Evolutionary conservation across 1,140 invertebrate genomes (phyloP), one percentile per base, ranked within the genome.

Genomic region (Pseudomyrmex sp.): DNA sequence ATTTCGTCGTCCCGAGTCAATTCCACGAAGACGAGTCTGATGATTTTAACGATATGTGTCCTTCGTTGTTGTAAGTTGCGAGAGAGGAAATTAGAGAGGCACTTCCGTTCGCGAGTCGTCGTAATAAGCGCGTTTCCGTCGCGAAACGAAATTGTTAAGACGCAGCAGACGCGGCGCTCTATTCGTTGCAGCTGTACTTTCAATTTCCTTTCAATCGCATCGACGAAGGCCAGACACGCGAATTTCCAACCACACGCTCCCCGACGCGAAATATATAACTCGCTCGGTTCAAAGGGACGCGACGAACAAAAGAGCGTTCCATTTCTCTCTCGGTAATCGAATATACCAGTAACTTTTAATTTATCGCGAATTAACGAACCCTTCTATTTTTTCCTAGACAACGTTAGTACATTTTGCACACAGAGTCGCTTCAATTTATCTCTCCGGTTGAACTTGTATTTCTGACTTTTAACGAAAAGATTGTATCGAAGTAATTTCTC

Each of bases 181-280:
- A 80, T 50, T 52, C 63, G 63, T 69, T 79, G 20, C 76, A 80
- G 44, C 68, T 80, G 66, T 72, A 72, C 77, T 80, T 80, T 80
- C 77, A 80, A 80, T 80, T 80, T 80, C 77, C 77, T 80, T 80
- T 80, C 77, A 80, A 70, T 61, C 66, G 56, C 76, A 72, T 70
- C 66, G 52, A 80, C 66, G 66, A 72, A 80, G 76, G 66, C 66
- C 54, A 73, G 70, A 72, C 79, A 82, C 68, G 79, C 69, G 4
- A 82, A 56, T 62, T 65, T 65, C 48, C 26, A 77, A 48, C 26
- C 26, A 35, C 0, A 2, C 13, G 18, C 44, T 58, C 2, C 54
- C 18, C n/a, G 5, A 48, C 26, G 46, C 58, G 8, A 76, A 63
- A 35, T 35, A 26, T 35, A 26, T 54, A 4, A 8, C 59, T 50